These are phyloP conservation scores for Drosophila anomalipes DNA, from an alignment of 2,888 invertebrate species.

Conservation along the genomic window DNA sequence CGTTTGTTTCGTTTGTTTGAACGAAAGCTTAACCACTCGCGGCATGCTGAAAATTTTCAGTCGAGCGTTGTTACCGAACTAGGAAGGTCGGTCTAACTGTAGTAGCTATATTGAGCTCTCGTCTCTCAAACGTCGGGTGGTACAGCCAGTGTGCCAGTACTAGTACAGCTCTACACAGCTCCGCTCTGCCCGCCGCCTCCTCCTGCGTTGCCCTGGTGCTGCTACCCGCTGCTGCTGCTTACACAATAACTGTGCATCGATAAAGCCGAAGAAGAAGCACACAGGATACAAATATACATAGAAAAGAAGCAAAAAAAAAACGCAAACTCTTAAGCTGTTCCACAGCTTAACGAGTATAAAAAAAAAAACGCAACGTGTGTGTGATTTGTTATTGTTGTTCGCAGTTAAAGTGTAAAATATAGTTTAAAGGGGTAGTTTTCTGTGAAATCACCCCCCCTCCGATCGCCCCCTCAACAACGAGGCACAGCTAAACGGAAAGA, in stretches of 20 bases:
- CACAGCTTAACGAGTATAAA: conserved; percentile 66
- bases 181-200: conserved; percentile 74
- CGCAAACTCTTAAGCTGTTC: conserved; percentile 63
- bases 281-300: conserved; percentile 65
- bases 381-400: conserved; percentile 73
- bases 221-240: conserved; percentile 78
- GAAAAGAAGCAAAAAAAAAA: conserved; percentile 24
- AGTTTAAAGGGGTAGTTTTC: conserved; percentile 77
- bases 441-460: conserved; percentile 57
- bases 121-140: conserved; percentile 78
- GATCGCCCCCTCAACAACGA: conserved; percentile 46
- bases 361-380: conserved; percentile 55
- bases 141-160: conserved; percentile 75
- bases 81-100: conserved; percentile 84
- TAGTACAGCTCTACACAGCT: conserved; percentile 72
- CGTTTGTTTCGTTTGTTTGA: conserved; percentile 4
- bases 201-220: conserved; percentile 66
- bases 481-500: conserved; percentile 53
- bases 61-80: conserved; percentile 85
- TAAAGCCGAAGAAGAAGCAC: conserved; percentile 78
- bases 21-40: conserved; percentile 84
- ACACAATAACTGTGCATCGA: conserved; percentile 83
- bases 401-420: conserved; percentile 61
- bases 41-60: conserved; percentile 83
- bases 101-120: conserved; percentile 76